phyloP scores from a whole-genome alignment of 2,888 invertebrate species.

The Cryptus armator region DNA sequence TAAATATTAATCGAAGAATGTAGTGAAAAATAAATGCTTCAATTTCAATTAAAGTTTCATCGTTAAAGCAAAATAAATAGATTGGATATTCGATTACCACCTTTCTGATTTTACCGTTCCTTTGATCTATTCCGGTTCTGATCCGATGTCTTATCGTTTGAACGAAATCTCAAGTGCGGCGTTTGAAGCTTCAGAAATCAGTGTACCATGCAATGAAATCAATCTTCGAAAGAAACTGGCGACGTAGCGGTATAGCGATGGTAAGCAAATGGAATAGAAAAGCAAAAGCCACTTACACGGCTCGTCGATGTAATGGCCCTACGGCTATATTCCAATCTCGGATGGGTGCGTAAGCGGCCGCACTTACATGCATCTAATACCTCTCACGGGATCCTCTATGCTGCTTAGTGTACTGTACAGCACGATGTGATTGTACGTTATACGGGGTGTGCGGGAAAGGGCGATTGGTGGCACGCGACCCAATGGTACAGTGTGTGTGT shows the following conservation, averaged over 20 bases:
- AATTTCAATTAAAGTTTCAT: not conserved
- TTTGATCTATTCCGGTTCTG: constrained; percentile 13
- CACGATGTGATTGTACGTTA: constrained; percentile 35
- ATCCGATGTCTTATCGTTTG: not conserved
- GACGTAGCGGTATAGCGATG: not conserved
- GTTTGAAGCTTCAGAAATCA: constrained; percentile 9
- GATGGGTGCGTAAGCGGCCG: constrained; percentile 67
- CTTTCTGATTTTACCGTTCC: not conserved
- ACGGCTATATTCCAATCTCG: constrained; percentile 44
- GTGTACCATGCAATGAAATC: constrained; percentile 10
- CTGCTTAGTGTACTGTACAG: constrained; percentile 35
- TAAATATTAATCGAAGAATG: no score
- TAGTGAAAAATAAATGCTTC: not conserved
- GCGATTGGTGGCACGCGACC: constrained; percentile 76
- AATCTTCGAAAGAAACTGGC: constrained; percentile 12
- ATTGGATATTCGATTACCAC: not conserved
- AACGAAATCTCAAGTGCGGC: not conserved
- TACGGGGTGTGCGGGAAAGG: constrained; percentile 53
- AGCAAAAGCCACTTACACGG: constrained; percentile 67
- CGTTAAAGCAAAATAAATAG: not conserved
- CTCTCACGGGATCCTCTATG: constrained; percentile 50
- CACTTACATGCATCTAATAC: constrained; percentile 70
- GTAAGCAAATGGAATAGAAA: constrained; percentile 23
- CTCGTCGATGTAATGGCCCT: constrained; percentile 69
- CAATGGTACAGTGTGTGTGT: constrained; percentile 72